Evolutionary conservation across 2,113 vertebrate genomes (phyloP), one percentile per base, ranked within the genome.

Genomic region (Xenus cinereus): DNA sequence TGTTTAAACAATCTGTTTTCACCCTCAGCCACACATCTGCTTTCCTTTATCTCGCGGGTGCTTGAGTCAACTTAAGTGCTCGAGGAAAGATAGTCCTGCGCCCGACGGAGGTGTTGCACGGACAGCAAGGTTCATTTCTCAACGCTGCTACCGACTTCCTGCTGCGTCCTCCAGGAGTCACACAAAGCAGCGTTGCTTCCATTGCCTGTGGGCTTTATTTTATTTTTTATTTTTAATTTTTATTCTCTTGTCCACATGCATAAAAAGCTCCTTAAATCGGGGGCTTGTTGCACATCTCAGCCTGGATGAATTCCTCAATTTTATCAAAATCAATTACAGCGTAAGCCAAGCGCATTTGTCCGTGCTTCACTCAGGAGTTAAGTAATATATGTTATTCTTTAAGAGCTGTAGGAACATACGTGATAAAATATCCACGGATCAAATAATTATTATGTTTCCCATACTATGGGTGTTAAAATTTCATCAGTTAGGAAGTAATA

Each of bases 81-180:
- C 7, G 5, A 50, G 84, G 63, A 10, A 15, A 19, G 62, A 28
- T 5, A 4, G 67, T 28, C 12, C 53, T 8, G 41, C 6, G 21
- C 59, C 48, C 6, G 22, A 3, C 39, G 37, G 4, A 6, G 14
- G 4, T 0, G 21, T 17, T 3, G 51, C 32, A 21, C 14, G 11
- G 71, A 6, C 69, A 62, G 0, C 48, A 27, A 23, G 54, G 27
- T 37, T 57, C 51, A 4, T 24, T 7, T 35, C 19, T 30, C 68
- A 28, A 3, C n/a, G 0, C 48, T 11, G 68, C 63, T 24, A 2
- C 3, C 3, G 50, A 27, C 35, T 62, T 43, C 15, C 54, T 6
- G 35, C 83, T 77, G 50, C 46, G 2, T 17, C 71, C 13, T 26
- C 35, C 46, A 53, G 30, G 23, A 17, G 19, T 10, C 39, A 6